Percentiles rank a stretch among this genome's conserved stretches.
Conservation (phyloP, 2,888 invertebrate species). For the Tenthredo distinguenda region DNA sequence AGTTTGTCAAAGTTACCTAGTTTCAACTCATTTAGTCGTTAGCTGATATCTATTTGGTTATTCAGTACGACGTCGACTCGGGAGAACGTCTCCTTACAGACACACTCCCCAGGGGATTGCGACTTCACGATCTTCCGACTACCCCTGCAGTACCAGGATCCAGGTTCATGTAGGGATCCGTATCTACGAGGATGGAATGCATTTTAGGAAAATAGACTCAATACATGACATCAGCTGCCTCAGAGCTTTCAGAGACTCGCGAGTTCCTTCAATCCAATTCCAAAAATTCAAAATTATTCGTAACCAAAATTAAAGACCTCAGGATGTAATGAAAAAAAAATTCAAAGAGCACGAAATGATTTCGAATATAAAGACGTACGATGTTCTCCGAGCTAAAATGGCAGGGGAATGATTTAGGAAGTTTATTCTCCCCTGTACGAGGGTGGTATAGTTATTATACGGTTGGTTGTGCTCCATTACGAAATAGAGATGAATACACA, state of each 20-base stretch:
- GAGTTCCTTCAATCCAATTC: background rate
- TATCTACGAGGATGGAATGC: background rate
- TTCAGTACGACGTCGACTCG: conserved; percentile 27
- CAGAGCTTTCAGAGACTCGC: background rate
- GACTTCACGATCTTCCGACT: background rate
- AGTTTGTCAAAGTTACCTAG: conserved; percentile 32
- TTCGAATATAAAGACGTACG: background rate
- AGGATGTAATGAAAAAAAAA: background rate
- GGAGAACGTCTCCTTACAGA: conserved; percentile 2
- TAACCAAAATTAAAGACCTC: too few relatives aligned
- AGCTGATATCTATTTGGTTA: conserved; percentile 44
- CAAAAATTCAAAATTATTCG: background rate
- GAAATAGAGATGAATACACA: conserved; percentile 11
- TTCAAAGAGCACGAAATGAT: background rate
- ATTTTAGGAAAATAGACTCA: background rate
- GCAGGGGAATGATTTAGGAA: conserved; percentile 3
- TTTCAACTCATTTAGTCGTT: conserved; percentile 44
- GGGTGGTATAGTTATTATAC: conserved; percentile 3
- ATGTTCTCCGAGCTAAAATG: background rate
- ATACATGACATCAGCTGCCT: background rate
- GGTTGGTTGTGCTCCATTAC: conserved; percentile 6
- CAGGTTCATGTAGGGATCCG: background rate
- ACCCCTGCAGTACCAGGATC: background rate
- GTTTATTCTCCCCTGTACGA: background rate
- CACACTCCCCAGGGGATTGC: conserved; percentile 13